Conservation (phyloP, 2,113 vertebrate genomes). For the Hippocampus zosterae region DNA sequence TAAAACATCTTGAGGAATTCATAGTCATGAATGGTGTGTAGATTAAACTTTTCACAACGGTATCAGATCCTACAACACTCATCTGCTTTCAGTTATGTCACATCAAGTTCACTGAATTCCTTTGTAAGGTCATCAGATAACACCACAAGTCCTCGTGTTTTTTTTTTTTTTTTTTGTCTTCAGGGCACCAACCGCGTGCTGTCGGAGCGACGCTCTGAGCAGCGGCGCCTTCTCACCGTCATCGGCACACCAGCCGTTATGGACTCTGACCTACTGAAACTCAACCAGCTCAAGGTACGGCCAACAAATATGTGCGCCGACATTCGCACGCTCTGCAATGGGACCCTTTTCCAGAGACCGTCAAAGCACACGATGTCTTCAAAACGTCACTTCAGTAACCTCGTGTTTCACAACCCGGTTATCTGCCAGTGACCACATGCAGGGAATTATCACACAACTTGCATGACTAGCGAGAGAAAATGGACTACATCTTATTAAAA, state of each 20-base stretch:
- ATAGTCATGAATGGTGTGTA: not conserved
- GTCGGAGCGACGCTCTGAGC: constrained; percentile 86
- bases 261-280: constrained; percentile 89
- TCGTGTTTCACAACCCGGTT: not conserved
- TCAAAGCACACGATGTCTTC: not conserved
- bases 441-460: not conserved
- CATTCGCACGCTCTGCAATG: not conserved
- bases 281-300: constrained; percentile 90
- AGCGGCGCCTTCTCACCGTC: constrained; percentile 85
- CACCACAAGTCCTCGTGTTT: not conserved
- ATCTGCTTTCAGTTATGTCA: not conserved
- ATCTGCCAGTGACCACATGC: not conserved
- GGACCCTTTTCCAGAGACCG: not conserved
- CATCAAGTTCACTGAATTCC: not conserved
- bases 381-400: not conserved
- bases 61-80: not conserved
- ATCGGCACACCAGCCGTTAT: constrained; percentile 82
- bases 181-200: constrained; percentile 83
- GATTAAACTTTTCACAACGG: not conserved
- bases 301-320: too few relatives aligned
- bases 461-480: not conserved
- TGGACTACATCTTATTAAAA: not conserved
- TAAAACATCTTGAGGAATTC: not conserved
- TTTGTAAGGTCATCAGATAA: constrained; percentile 22
- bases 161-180: not conserved